Base-by-base conservation (phyloP, 2,888 invertebrate genomes). In the Dexiosoma caninum region DNA sequence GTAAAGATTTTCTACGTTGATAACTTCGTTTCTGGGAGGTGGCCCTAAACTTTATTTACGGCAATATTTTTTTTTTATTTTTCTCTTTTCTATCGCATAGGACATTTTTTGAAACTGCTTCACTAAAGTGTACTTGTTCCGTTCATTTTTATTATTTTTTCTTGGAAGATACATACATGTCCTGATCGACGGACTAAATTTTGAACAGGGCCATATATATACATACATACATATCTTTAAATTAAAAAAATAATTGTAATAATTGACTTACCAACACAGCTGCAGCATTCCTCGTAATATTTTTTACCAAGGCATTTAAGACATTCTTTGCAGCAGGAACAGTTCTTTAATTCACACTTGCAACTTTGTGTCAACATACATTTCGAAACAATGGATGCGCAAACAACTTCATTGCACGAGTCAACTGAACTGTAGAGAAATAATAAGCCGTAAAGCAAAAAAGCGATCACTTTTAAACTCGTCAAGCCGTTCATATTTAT, bases 331-430 rank as follows among this genome's bases (percentile, higher is more conserved):
- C 97, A 98, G 89, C 98, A 98, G n/a, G 96, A 95, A 88, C 97
- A 97, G 89, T 96, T 96, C 87, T 94, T 95, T 85, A 97, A 92
- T 89, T 98, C 97, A 91, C 98, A 98, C 90, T 97, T 97, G 91
- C 98, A 98, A 62, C 97, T 96, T 89, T 97, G 96, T 12, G 98
- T 98, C 82, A 98, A 91, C 94, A 98, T 95, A 90, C 98, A 98
- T 91, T 98, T 98, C 87, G 97, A 97, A 60, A 98, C 98, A 69
- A 97, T 95, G 87, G 97, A 97, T 21, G 96, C 98, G 91, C 98
- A 98, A 71, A 98, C 95, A 30, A 97, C 96, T 91, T 98, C 97
- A 89, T 98, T 98, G 90, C 98, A 98, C 44, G 90, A 88, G 71
- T 89, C 84, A 37, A 85, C 85, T 27, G 85, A 83, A 67, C 85